Evolutionary conservation across 2,888 invertebrate genomes (phyloP).

Genomic region (Tethea ocularis): DNA sequence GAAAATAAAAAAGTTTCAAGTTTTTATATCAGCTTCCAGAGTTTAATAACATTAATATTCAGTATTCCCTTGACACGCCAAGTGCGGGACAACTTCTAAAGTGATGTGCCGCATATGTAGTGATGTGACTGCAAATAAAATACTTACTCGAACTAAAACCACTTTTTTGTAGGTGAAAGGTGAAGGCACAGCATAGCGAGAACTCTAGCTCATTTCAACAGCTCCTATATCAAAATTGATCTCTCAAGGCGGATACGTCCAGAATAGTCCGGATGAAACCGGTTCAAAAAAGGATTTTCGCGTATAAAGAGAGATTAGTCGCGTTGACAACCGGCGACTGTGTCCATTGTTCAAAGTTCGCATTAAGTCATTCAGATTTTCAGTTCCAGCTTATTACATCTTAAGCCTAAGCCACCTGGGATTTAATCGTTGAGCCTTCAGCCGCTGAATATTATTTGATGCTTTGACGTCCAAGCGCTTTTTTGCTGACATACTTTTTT

Average conservation of each 20-base stretch:
- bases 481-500: background rate
- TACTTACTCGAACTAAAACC: background rate
- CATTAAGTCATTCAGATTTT: conserved; percentile 39
- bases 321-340: conserved; percentile 53
- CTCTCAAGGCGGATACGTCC: conserved; percentile 36
- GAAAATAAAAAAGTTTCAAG: background rate
- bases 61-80: no score
- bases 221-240: background rate
- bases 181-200: background rate
- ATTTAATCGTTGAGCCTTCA: conserved; percentile 30
- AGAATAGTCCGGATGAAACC: conserved; percentile 33
- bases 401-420: conserved; percentile 37
- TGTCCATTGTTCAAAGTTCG: conserved; percentile 55
- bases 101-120: background rate
- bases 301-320: conserved; percentile 53
- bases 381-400: conserved; percentile 46
- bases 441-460: conserved; percentile 1
- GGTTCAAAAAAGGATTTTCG: conserved; percentile 41
- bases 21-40: background rate
- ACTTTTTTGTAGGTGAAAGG: background rate
- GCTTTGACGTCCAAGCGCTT: background rate
- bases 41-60: background rate
- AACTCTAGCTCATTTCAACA: background rate
- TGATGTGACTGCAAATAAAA: background rate
- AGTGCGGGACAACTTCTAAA: background rate